Evolutionary conservation across 37 sponge, comb jelly and placozoan species (phyloP).

Genomic region (Theonella swinhoei): DNA sequence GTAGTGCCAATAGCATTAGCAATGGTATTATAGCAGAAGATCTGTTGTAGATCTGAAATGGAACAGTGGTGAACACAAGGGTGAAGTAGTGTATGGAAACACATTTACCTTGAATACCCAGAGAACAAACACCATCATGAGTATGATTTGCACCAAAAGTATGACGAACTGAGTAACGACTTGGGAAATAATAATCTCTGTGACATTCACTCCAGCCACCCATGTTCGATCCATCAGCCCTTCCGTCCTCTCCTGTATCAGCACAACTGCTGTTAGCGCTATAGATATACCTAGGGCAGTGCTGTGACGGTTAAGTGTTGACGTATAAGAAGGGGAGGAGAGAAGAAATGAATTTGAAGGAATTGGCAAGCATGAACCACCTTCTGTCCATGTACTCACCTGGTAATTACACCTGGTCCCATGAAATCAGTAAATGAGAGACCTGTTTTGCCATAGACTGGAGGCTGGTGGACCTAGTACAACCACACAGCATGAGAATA

Average conservation of each 20-base stretch:
- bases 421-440: constrained; percentile 81
- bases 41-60: constrained; percentile 43
- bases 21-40: constrained; percentile 26
- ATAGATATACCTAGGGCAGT: constrained; percentile 82
- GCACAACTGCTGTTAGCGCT: constrained; percentile 76
- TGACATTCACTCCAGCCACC: constrained; percentile 81
- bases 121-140: constrained; percentile 34
- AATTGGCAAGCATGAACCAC: no score
- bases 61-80: not conserved
- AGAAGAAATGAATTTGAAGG: no score
- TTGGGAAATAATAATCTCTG: constrained; percentile 72
- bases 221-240: constrained; percentile 84
- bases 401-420: constrained; percentile 81
- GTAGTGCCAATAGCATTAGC: constrained; percentile 50
- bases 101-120: constrained; percentile 53
- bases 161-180: constrained; percentile 65
- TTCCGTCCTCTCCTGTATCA: constrained; percentile 81
- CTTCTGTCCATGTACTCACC: no score
- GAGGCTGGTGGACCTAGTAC: constrained; percentile 55
- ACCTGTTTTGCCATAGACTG: constrained; percentile 67
- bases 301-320: no score
- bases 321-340: no score
- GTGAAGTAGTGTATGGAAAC: not conserved
- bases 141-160: constrained; percentile 54
- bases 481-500: not conserved